Percentiles rank a stretch among this genome's conserved stretches.
phyloP scores from a whole-genome alignment of 2,888 invertebrate genomes.

The Didymodactylos carnosus region DNA sequence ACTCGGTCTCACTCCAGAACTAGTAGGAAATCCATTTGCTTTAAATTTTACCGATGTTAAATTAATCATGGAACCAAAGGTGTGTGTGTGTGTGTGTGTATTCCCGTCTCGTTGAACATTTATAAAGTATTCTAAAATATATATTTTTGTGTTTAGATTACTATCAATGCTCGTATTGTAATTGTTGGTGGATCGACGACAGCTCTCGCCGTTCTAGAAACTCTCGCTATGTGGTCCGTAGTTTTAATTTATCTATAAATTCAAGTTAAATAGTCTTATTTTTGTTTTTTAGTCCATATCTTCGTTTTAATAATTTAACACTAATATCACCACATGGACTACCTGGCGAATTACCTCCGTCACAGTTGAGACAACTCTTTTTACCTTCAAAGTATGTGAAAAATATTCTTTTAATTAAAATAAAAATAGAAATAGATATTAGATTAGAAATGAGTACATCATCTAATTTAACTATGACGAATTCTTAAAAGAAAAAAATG shows the following conservation, averaged over 20 bases:
- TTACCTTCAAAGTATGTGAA: not conserved
- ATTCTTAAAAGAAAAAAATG: not conserved
- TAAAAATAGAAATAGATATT: not conserved
- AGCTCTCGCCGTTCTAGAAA: slow-evolving; percentile 29
- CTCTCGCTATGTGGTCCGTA: slow-evolving; percentile 29
- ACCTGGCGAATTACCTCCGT: slow-evolving; percentile 31
- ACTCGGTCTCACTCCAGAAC: slow-evolving; percentile 17
- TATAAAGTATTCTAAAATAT: not conserved
- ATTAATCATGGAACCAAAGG: slow-evolving; percentile 33
- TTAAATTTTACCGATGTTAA: slow-evolving; percentile 33
- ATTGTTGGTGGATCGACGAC: slow-evolving; percentile 33
- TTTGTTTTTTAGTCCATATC: slow-evolving; percentile 36
- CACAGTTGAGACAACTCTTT: slow-evolving; percentile 21
- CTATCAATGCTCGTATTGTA: slow-evolving; percentile 33
- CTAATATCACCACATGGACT: slow-evolving; percentile 49
- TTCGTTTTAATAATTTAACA: slow-evolving; percentile 50
- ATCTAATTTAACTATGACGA: no score
- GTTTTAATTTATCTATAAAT: no score
- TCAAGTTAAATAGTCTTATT: not conserved
- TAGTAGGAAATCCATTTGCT: slow-evolving; percentile 23
- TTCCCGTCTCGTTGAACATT: no score
- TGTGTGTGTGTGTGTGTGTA: slow-evolving; percentile 16
- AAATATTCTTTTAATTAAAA: not conserved
- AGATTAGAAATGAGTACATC: no score
- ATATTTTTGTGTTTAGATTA: not conserved